A percentile compares a stretch with the other conserved stretches of the same genome.
Evolutionary conservation across 2,888 invertebrate species (phyloP).

Genomic region (Eupeodes luniger): DNA sequence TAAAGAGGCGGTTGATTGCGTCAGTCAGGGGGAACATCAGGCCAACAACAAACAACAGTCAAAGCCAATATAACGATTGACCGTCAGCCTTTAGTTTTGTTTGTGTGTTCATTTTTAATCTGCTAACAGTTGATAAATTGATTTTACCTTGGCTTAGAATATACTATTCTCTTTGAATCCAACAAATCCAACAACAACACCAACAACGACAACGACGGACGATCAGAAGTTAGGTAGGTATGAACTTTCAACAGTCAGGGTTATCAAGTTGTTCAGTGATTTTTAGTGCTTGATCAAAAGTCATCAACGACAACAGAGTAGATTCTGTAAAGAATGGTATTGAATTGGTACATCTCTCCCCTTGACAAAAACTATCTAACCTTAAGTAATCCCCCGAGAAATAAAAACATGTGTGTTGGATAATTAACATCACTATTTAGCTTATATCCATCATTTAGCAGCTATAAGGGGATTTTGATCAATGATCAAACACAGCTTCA

Average conservation of each 20-base stretch:
- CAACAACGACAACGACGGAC: neutral
- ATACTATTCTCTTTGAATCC: slow-evolving; percentile 58
- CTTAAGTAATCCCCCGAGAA: slow-evolving; percentile 39
- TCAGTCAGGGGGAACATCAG: slow-evolving; percentile 31
- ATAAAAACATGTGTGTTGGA: slow-evolving; percentile 18
- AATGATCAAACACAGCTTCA: neutral
- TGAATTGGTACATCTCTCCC: slow-evolving; percentile 16
- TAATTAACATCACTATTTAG: slow-evolving; percentile 36
- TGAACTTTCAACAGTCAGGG: slow-evolving; percentile 73
- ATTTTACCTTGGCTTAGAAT: slow-evolving; percentile 75
- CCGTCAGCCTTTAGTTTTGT: slow-evolving; percentile 15
- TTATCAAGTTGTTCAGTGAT: slow-evolving; percentile 56
- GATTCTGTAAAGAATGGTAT: neutral
- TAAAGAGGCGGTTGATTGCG: slow-evolving; percentile 37
- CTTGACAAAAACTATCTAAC: slow-evolving; percentile 13
- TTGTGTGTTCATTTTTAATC: slow-evolving; percentile 35
- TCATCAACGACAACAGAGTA: slow-evolving; percentile 16
- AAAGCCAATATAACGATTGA: slow-evolving; percentile 27
- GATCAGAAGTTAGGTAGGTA: neutral
- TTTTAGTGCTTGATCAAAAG: neutral
- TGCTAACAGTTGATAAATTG: slow-evolving; percentile 70
- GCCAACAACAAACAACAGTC: neutral
- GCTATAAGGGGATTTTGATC: slow-evolving; percentile 15
- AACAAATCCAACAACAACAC: neutral
- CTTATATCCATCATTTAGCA: neutral